These are phyloP conservation scores for Acomys russatus DNA, from an alignment of 2,797 vertebrate species.

Conservation along the genomic window DNA sequence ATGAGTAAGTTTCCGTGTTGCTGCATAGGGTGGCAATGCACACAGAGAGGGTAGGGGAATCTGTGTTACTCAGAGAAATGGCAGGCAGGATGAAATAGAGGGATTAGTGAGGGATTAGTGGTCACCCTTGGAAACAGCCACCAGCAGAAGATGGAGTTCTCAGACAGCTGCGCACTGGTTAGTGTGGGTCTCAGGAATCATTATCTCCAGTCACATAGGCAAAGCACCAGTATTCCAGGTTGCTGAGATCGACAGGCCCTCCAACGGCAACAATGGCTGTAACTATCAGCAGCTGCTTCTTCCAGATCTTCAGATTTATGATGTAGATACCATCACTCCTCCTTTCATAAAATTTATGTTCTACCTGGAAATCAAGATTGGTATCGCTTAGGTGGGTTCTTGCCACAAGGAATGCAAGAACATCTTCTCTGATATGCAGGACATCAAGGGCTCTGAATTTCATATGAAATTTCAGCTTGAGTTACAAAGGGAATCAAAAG, in stretches of 20 bases:
- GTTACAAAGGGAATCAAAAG: neutral
- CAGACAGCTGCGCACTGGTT: neutral
- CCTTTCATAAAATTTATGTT: neutral
- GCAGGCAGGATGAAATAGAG: neutral
- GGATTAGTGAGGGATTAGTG: neutral
- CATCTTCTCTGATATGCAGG: neutral
- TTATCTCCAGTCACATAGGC: neutral
- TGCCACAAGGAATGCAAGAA: neutral
- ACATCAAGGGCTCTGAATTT: neutral
- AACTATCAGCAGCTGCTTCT: neutral
- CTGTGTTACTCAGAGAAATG: neutral
- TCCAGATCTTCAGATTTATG: neutral
- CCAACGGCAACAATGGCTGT: neutral
- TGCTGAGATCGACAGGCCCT: neutral
- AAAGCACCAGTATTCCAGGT: neutral
- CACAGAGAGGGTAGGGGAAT: neutral
- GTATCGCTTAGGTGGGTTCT: neutral
- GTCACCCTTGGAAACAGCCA: neutral
- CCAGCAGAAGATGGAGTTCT: neutral
- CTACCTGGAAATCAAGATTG: neutral
- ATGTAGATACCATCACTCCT: neutral
- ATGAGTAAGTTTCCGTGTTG: neutral
- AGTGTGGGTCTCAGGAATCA: neutral
- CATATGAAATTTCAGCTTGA: neutral
- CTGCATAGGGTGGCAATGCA: neutral